Evolutionary conservation across 2,888 invertebrate species (phyloP).

Genomic region (Beris morrisii): DNA sequence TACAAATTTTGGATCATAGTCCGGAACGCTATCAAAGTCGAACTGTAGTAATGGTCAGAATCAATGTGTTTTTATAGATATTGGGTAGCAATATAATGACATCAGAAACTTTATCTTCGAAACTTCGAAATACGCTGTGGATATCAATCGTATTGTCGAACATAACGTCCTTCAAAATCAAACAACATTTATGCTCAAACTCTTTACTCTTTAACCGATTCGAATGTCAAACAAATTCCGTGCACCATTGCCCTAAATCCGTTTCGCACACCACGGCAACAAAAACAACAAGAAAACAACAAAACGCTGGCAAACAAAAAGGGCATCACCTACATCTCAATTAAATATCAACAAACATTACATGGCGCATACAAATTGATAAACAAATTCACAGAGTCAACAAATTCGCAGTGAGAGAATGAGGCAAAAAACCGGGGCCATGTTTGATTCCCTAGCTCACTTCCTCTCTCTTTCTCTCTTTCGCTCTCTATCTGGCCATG

Average conservation of each 20-base stretch:
- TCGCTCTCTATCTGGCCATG: no score
- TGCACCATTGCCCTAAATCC: constrained; percentile 31
- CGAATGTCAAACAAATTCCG: constrained; percentile 25
- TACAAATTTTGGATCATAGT: no score
- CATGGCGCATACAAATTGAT: constrained; percentile 42
- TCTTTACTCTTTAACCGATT: constrained; percentile 14
- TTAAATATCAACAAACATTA: constrained; percentile 46
- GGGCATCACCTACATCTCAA: constrained; percentile 42
- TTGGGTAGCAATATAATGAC: no score
- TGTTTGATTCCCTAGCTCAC: constrained; percentile 24
- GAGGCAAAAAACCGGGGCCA: constrained; percentile 21
- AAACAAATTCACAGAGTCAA: constrained; percentile 43
- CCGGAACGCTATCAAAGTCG: no score
- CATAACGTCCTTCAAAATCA: no score
- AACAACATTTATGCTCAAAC: no score
- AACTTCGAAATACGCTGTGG: no score
- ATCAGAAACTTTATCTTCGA: no score
- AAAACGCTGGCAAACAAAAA: constrained; percentile 26
- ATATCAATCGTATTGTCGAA: no score
- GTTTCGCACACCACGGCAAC: constrained; percentile 11
- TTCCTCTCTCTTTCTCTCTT: neutral
- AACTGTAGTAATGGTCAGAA: no score
- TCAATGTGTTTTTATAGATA: no score
- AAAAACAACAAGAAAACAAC: constrained; percentile 23
- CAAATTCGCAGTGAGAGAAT: constrained; percentile 36